Percentiles rank a stretch among this genome's conserved stretches.
Conservation (phyloP, 1,140 invertebrate genomes). For the Drosophila tsacasi region DNA sequence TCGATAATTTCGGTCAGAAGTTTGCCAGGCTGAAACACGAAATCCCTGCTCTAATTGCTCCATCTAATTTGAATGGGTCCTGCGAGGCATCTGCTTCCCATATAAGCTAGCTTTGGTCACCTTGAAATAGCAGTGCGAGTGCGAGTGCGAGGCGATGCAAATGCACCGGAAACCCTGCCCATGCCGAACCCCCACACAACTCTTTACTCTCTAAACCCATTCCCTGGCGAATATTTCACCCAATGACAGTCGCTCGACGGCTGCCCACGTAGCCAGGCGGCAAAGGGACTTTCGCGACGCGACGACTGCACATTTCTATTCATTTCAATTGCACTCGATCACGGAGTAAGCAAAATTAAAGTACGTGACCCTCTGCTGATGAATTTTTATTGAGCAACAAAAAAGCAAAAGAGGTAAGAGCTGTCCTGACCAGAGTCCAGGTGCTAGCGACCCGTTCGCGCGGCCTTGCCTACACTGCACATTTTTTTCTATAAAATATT, state of each 20-base stretch:
- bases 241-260: constrained; percentile 30
- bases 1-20: not conserved
- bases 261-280: constrained; percentile 34
- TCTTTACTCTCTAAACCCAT: not conserved
- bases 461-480: constrained; percentile 42
- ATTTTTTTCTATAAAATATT: constrained; percentile 70
- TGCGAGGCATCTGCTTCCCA: not conserved
- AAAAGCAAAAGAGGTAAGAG: not conserved
- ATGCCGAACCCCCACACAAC: not conserved
- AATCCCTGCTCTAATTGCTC: constrained; percentile 4
- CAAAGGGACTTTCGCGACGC: not conserved
- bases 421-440: constrained; percentile 27
- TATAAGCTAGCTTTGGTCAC: constrained; percentile 2
- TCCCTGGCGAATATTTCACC: constrained; percentile 42
- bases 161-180: constrained; percentile 18
- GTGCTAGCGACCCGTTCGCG: constrained; percentile 3
- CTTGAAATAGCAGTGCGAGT: constrained; percentile 1
- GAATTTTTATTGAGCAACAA: constrained; percentile 70
- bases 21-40: not conserved
- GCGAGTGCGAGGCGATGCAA: constrained; percentile 14
- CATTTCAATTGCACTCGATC: constrained; percentile 79
- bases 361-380: constrained; percentile 71
- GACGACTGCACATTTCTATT: constrained; percentile 65
- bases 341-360: constrained; percentile 80
- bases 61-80: constrained; percentile 9